phyloP scores from a whole-genome alignment of 2,888 invertebrate genomes.

The Horisme vitalbata region DNA sequence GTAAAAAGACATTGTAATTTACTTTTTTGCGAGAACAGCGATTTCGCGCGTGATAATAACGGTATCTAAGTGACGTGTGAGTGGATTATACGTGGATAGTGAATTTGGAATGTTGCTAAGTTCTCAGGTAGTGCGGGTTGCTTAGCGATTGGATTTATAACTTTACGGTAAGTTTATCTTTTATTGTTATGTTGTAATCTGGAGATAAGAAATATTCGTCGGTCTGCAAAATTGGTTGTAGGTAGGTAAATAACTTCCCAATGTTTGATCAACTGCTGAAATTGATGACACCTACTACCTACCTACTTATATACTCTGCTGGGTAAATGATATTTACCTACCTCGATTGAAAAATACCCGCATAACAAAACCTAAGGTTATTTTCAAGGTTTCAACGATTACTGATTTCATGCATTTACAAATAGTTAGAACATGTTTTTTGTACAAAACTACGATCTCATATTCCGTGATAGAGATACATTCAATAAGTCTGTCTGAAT shows the following conservation, averaged over 20 bases:
- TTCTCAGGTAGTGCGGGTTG: slow-evolving; percentile 43
- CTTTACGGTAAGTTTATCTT: slow-evolving; percentile 31
- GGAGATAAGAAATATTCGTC: slow-evolving; percentile 12
- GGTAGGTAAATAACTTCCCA: too few relatives aligned
- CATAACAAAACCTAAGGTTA: slow-evolving; percentile 13
- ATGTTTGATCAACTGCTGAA: slow-evolving; percentile 25
- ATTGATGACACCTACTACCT: not conserved
- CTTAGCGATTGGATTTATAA: slow-evolving; percentile 38
- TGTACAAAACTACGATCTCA: slow-evolving; percentile 7
- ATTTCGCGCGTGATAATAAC: slow-evolving; percentile 32
- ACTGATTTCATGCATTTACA: slow-evolving; percentile 11
- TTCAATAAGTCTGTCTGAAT: slow-evolving; percentile 21
- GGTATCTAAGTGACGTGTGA: slow-evolving; percentile 33
- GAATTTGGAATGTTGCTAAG: slow-evolving; percentile 70
- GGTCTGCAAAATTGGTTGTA: slow-evolving; percentile 11
- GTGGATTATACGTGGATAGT: slow-evolving; percentile 33
- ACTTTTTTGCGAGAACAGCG: slow-evolving; percentile 39
- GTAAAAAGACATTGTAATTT: slow-evolving; percentile 63
- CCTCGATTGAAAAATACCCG: slow-evolving; percentile 8
- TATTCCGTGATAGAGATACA: slow-evolving; percentile 21
- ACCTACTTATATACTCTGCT: too few relatives aligned
- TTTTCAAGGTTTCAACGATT: slow-evolving; percentile 18
- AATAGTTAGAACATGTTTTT: slow-evolving; percentile 4
- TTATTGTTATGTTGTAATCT: slow-evolving; percentile 25
- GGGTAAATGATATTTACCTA: too few relatives aligned